phyloP scores from a whole-genome alignment of 2,113 vertebrate genomes.

The Trichomycterus rosablanca region DNA sequence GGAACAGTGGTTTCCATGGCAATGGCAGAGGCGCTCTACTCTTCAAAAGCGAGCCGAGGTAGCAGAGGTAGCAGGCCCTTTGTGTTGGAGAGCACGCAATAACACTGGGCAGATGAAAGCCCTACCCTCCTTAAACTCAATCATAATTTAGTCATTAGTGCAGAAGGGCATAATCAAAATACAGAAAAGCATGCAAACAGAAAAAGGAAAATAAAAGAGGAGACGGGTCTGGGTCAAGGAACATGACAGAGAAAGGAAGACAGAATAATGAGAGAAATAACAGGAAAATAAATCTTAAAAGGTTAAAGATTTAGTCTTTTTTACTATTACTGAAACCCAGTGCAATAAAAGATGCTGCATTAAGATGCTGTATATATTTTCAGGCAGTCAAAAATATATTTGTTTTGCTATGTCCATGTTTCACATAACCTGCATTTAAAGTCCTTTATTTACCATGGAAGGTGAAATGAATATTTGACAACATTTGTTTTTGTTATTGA shows the following conservation, averaged over 20 bases:
- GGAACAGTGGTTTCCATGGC: conserved; percentile 69
- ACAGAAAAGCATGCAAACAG: conserved; percentile 59
- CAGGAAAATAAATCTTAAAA: conserved; percentile 26
- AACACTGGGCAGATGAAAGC: conserved; percentile 83
- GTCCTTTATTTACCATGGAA: too few species aligned
- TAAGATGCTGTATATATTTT: not conserved
- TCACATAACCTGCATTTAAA: too few species aligned
- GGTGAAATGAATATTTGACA: too few species aligned
- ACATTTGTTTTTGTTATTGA: too few species aligned
- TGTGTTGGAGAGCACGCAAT: conserved; percentile 73
- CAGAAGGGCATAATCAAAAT: conserved; percentile 70
- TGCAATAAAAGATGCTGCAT: not conserved
- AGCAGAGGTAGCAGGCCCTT: conserved; percentile 71
- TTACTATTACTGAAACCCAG: not conserved
- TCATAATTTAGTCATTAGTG: conserved; percentile 89
- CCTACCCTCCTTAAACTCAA: conserved; percentile 79
- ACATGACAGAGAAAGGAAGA: conserved; percentile 22
- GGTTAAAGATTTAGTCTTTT: conserved; percentile 48
- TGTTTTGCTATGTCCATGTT: too few species aligned
- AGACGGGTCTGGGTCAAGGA: conserved; percentile 32
- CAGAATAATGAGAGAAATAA: conserved; percentile 17
- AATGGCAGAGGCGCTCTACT: conserved; percentile 75
- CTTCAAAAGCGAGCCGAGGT: conserved; percentile 77
- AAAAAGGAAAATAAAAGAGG: conserved; percentile 50
- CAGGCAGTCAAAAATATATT: not conserved